phyloP scores from a whole-genome alignment of 1,140 invertebrate species.

The Neodiprion virginianus region DNA sequence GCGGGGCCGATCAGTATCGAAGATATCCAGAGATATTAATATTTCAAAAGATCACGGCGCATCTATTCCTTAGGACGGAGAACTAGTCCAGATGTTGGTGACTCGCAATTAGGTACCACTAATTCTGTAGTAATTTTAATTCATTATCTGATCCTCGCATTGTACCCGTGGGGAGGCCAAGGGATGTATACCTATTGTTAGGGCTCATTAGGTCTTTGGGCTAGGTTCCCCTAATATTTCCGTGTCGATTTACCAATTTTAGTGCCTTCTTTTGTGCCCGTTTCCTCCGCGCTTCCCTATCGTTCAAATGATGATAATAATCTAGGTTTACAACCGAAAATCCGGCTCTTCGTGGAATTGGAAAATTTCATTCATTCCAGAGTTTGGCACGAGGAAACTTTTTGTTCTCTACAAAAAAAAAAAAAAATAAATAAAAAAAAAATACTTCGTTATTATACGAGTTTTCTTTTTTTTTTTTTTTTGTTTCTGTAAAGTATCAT shows the following conservation, averaged over 20 bases:
- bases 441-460: too few species aligned
- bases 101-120: conserved; percentile 30
- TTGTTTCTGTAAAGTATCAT: not conserved
- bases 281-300: not conserved
- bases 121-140: conserved; percentile 36
- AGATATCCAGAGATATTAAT: too few species aligned
- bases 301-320: conserved; percentile 1
- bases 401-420: too few species aligned
- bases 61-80: conserved; percentile 11
- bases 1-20: too few species aligned
- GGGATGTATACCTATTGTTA: not conserved
- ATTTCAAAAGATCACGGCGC: too few species aligned
- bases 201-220: not conserved
- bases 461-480: not conserved
- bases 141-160: conserved; percentile 37
- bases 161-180: conserved; percentile 18
- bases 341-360: not conserved
- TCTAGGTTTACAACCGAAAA: not conserved
- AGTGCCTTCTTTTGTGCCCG: not conserved
- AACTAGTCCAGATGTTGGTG: conserved; percentile 16
- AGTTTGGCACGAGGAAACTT: too few species aligned
- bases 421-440: too few species aligned
- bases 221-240: not conserved
- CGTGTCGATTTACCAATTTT: conserved; percentile 7
- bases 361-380: too few species aligned